Base-by-base conservation (phyloP, 2,888 invertebrate species). In the Odontothrips loti region DNA sequence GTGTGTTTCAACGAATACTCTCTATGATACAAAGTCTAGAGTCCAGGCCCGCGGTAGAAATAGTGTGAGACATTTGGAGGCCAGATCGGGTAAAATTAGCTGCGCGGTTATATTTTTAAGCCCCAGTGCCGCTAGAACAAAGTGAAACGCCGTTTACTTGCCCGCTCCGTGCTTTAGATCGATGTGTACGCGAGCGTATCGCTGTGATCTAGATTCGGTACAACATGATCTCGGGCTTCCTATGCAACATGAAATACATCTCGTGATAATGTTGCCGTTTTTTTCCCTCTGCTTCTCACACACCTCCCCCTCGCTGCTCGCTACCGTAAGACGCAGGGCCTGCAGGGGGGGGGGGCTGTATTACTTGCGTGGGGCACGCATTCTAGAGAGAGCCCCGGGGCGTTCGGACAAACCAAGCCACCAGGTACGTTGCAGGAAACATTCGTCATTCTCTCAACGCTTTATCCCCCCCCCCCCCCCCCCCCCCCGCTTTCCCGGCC, bases 371-470 rank as follows among this genome's bases (percentile, higher is more conserved):
- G 6, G 20, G 58, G n/a, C 58, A 58, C 58, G 58, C 58, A 58
- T 58, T 58, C 58, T 58, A n/a, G 17, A 58, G 58, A 8, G 34
- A 43, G 58, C 58, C 58, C 6, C 20, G 17, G 17, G 17, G 58
- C 58, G 15, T 58, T 58, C 20, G 6, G 58, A 15, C 20, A 20
- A 10, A 58, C 58, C 58, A 58, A 17, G 68, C 68, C 68, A 8
- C n/a, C 68, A 75, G 68, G 11, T 43, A 43, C 3, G 34, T 6
- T 43, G 34, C 23, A 27, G 27, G 27, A 23, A 75, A 75, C 68
- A 75, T 75, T 75, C 68, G 68, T 75, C 68, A 75, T 75, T 9
- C 68, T 27, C 23, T 75, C 68, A 75, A 27, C 68, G 68, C 23
- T n/a, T 23, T n/a, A n/a, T n/a, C n/a, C n/a, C n/a, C n/a, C n/a